Evolutionary conservation across 1,140 invertebrate genomes (phyloP), one percentile per base, ranked within the genome.

Genomic region (Muscidifurax raptorellus): DNA sequence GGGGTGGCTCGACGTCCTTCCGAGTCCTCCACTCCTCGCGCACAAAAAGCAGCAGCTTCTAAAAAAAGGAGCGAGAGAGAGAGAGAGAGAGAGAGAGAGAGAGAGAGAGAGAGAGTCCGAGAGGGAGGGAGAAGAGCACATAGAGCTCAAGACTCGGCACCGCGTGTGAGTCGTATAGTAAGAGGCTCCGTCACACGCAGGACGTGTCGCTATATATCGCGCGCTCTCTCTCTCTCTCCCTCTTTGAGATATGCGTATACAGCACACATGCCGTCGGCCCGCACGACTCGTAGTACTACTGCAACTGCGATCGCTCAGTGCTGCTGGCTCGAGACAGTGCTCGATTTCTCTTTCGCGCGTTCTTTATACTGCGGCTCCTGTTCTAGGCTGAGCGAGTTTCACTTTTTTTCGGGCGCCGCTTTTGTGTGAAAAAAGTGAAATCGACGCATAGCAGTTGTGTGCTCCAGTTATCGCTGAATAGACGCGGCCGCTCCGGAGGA

Each of bases 401-500:
- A 28, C 64, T 36, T n/a, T 27, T 52, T 28, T 2, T 22, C 7
- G 28, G 12, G 64, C 27, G 12, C 27, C 1, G 25, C 69, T 81
- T 59, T 71, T 72, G 67, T 72, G 67, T 81, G n/a, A 30, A 72
- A 59, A 81, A 72, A 72, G 67, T 81, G 80, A 81, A 81, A 81
- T 71, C 67, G 44, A 44, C 30, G 22, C 5, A 22, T n/a, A 7
- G 32, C 36, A 40, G 36, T 40, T 40, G 7, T 40, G 36, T 40
- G 36, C 36, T 40, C 36, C 36, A 40, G 7, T 40, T 40, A 40
- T 40, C 7, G 7, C 7, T 40, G 36, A 40, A 40, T 40, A 40
- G 36, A 40, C 36, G 25, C 12, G 6, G 40, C 13, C 7, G 22
- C 27, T 28, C 25, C 36, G 28, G 18, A 30, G 59, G 30, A 28